Evolutionary conservation across 1,140 invertebrate genomes (phyloP).

Genomic region (Drosophila hydei): DNA sequence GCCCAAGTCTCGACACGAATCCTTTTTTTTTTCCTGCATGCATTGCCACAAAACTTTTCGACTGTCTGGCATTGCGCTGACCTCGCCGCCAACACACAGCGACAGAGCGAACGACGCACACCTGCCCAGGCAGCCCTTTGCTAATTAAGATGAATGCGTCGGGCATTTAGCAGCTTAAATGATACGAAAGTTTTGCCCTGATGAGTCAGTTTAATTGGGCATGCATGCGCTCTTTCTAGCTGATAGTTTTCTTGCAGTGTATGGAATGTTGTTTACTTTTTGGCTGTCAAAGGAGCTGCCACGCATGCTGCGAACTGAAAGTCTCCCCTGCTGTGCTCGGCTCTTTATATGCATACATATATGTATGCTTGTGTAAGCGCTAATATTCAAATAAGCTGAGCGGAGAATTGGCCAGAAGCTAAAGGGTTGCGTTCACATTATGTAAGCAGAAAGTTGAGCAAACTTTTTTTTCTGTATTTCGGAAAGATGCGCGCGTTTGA

Average conservation of each 20-base stretch:
- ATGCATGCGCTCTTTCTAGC: not conserved
- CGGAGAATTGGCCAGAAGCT: constrained; percentile 18
- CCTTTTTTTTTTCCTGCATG: constrained; percentile 76
- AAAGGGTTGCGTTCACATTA: not conserved
- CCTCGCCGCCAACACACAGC: constrained; percentile 39
- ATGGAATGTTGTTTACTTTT: constrained; percentile 28
- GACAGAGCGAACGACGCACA: constrained; percentile 1
- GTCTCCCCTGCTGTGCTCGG: not conserved
- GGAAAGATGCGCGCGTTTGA: not conserved
- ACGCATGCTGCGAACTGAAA: constrained; percentile 20
- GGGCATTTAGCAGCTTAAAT: constrained; percentile 75
- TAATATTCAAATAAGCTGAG: constrained; percentile 71
- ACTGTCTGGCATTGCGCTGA: constrained; percentile 31
- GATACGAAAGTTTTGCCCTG: constrained; percentile 61
- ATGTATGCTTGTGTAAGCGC: constrained; percentile 51
- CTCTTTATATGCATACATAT: not conserved
- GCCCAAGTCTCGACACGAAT: constrained; percentile 35
- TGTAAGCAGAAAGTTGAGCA: constrained; percentile 12
- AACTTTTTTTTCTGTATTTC: not conserved
- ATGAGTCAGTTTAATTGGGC: constrained; percentile 38
- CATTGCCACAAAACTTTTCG: constrained; percentile 65
- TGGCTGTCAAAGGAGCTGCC: constrained; percentile 3
- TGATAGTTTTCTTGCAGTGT: constrained; percentile 58
- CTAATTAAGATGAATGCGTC: constrained; percentile 80
- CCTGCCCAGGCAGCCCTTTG: constrained; percentile 8